phyloP scores from a whole-genome alignment of 2,797 vertebrate genomes.

The Muscicapa striata region DNA sequence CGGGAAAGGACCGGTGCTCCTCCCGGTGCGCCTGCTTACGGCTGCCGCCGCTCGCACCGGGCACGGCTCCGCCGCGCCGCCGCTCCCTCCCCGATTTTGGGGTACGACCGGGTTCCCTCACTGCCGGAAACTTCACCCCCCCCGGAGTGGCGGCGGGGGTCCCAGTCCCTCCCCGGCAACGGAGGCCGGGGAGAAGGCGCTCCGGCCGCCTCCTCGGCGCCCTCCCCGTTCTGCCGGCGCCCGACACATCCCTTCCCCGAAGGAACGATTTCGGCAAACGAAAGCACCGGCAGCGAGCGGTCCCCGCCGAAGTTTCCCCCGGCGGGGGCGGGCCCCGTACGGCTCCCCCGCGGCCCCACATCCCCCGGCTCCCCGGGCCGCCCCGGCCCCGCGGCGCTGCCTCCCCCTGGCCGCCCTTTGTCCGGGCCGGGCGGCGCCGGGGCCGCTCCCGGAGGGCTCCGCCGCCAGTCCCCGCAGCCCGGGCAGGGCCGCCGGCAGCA shows the following conservation, averaged over 20 bases:
- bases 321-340: background rate
- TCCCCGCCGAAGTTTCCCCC: conserved; percentile 17
- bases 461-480: background rate
- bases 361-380: background rate
- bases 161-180: background rate
- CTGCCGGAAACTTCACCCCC: background rate
- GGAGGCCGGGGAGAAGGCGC: background rate
- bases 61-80: background rate
- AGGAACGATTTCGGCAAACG: conserved; percentile 34
- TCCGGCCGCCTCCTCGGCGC: background rate
- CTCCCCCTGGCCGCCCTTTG: background rate
- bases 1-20: background rate
- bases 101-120: too few relatives aligned
- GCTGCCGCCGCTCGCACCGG: background rate
- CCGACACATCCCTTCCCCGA: background rate
- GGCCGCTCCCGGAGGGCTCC: background rate
- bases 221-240: background rate
- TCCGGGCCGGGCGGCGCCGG: conserved; percentile 5
- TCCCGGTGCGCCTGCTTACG: background rate
- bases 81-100: background rate
- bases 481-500: conserved; percentile 18
- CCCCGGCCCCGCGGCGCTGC: background rate
- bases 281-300: background rate
- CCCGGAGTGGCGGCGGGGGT: background rate
- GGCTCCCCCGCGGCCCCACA: background rate